These are phyloP conservation scores for Promerops cafer DNA, from an alignment of 2,113 vertebrate genomes.

Conservation along the genomic window DNA sequence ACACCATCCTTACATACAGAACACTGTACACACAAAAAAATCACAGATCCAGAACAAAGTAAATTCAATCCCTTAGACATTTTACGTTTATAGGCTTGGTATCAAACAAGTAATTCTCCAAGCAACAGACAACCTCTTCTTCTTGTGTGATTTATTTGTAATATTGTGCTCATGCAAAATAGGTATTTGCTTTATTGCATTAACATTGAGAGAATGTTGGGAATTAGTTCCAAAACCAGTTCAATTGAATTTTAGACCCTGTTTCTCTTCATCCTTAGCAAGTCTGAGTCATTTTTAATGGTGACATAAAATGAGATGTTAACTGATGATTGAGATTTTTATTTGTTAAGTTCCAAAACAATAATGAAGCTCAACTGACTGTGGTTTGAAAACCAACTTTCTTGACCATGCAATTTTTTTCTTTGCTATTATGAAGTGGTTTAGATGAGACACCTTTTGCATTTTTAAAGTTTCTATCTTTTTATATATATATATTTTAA, in stretches of 20 bases:
- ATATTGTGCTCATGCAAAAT: constrained; percentile 77
- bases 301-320: constrained; percentile 26
- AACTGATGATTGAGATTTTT: constrained; percentile 28
- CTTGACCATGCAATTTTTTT: constrained; percentile 70
- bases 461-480: constrained; percentile 13
- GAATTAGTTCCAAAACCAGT: constrained; percentile 49
- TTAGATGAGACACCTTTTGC: constrained; percentile 32
- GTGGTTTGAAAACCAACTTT: constrained; percentile 47
- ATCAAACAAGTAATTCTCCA: constrained; percentile 67
- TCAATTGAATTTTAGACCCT: constrained; percentile 45
- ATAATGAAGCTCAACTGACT: constrained; percentile 45
- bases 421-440: constrained; percentile 50
- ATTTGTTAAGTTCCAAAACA: constrained; percentile 38
- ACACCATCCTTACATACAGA: constrained; percentile 73
- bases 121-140: constrained; percentile 65
- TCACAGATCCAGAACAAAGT: constrained; percentile 68
- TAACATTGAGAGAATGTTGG: constrained; percentile 66
- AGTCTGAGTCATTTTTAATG: constrained; percentile 41
- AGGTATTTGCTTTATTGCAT: constrained; percentile 74
- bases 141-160: constrained; percentile 70
- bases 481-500: constrained; percentile 43
- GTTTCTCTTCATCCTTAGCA: constrained; percentile 47
- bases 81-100: constrained; percentile 58
- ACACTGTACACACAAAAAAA: constrained; percentile 73
- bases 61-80: constrained; percentile 56